These are phyloP conservation scores for Cryptocheilus praepositus DNA, from an alignment of 2,888 invertebrate species.

Conservation along the genomic window DNA sequence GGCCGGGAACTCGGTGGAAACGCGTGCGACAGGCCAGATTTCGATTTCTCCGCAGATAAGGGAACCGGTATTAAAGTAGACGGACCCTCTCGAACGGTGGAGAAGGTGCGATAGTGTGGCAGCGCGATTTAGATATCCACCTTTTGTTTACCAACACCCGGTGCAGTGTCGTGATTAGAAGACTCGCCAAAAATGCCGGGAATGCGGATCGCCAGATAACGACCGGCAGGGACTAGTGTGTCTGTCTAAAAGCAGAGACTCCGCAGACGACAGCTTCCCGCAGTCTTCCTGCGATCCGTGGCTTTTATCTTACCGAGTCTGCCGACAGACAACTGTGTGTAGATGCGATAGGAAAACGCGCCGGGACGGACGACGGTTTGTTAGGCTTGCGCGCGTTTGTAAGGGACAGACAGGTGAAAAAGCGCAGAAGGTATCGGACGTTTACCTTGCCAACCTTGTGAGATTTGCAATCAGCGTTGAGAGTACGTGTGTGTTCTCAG, in stretches of 20 bases:
- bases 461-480: too few species aligned
- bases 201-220: constrained; percentile 7
- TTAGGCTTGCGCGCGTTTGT: too few species aligned
- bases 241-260: constrained; percentile 1
- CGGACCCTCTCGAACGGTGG: constrained; percentile 31
- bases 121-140: constrained; percentile 57
- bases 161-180: constrained; percentile 5
- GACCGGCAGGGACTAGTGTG: constrained; percentile 6
- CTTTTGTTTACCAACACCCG: constrained; percentile 56
- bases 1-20: constrained; percentile 52
- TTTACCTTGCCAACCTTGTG: too few species aligned
- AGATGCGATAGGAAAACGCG: too few species aligned
- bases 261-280: too few species aligned
- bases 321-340: too few species aligned
- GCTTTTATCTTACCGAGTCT: too few species aligned
- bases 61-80: constrained; percentile 62
- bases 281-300: too few species aligned
- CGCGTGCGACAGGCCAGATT: constrained; percentile 69
- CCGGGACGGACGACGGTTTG: too few species aligned
- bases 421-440: too few species aligned
- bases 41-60: constrained; percentile 65
- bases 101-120: constrained; percentile 37
- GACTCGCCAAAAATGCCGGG: constrained; percentile 4
- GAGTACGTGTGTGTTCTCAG: too few species aligned
- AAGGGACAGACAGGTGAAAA: too few species aligned